Evolutionary conservation across 2,888 invertebrate genomes (phyloP), one percentile per base, ranked within the genome.

Genomic region (Balanococcus diminutus): DNA sequence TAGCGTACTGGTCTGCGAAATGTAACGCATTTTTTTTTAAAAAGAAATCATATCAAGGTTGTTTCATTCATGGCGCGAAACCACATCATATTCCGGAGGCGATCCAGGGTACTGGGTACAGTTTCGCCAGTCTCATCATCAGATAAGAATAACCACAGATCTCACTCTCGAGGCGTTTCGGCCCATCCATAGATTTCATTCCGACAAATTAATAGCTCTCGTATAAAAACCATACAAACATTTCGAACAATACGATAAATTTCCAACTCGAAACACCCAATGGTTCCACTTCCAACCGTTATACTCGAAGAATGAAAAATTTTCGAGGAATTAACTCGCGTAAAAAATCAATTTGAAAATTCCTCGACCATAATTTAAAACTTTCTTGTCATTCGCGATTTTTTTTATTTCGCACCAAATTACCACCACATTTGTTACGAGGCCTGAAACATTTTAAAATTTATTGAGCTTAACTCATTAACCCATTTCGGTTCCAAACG

Each of bases 11-110:
- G 28, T 67, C 67, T 56, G 56, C 56, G 56, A 56, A 56, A 28
- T 28, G 19, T 67, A 67, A 67, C 67, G 67, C 28, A 14, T 28
- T 67, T 46, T 16, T 16, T 67, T 28, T 67, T 28, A 14, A 56
- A 46, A 46, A 25, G 61, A 61, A 67, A 67, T 16, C 67, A 67
- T 67, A 67, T 67, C 67, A 67, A 67, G 67, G 67, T 67, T 67
- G 16, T 16, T 67, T 67, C 67, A 67, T 67, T 67, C 67, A 67
- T 67, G 16, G 31, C 2, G 16, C 2, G 67, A 67, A 56, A 56
- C 56, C 56, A 22, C 56, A 56, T 56, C 56, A 19, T 8, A 16
- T 1, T 28, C 67, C 67, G 67, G 67, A 67, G 67, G 67, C 67
- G 31, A 67, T 28, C 67, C 67, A 28, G 56, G 56, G 22, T 56